phyloP scores from a whole-genome alignment of 1,140 invertebrate genomes.

The Drosophila mauritiana region DNA sequence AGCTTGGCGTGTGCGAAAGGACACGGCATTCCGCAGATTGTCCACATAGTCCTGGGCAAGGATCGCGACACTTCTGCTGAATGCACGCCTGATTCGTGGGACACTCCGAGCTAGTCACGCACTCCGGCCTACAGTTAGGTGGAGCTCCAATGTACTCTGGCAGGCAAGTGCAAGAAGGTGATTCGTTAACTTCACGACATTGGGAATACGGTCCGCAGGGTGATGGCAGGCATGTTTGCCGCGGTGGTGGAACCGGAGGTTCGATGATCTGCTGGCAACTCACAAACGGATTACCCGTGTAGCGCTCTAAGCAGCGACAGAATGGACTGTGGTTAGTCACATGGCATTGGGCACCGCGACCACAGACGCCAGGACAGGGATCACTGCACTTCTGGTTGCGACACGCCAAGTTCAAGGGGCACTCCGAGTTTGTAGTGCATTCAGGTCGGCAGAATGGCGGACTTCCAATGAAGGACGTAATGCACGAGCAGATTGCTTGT shows the following conservation, averaged over 20 bases:
- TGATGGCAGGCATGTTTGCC: constrained; percentile 89
- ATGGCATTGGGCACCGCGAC: constrained; percentile 86
- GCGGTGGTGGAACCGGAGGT: constrained; percentile 86
- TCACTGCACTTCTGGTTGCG: constrained; percentile 89
- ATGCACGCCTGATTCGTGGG: constrained; percentile 88
- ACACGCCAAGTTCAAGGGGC: constrained; percentile 89
- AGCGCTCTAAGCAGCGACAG: constrained; percentile 87
- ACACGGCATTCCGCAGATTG: constrained; percentile 89
- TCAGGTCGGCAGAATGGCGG: constrained; percentile 90
- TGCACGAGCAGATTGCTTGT: constrained; percentile 89
- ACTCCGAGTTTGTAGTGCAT: constrained; percentile 88
- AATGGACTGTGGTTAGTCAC: constrained; percentile 88
- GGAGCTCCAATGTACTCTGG: constrained; percentile 89
- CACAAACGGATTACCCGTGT: constrained; percentile 88
- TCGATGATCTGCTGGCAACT: constrained; percentile 87
- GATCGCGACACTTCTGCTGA: constrained; percentile 89
- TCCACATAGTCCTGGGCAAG: constrained; percentile 90
- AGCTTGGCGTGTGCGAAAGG: constrained; percentile 90
- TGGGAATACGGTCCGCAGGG: constrained; percentile 91
- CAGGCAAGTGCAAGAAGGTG: constrained; percentile 89
- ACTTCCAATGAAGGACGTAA: constrained; percentile 90
- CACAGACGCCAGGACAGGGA: constrained; percentile 90
- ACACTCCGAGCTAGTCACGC: constrained; percentile 90
- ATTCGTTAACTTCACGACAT: constrained; percentile 87
- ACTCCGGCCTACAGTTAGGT: constrained; percentile 91